A percentile compares a stretch with the other conserved stretches of the same genome.
phyloP scores from a whole-genome alignment of 2,888 invertebrate species.

The Encarsia formosa region DNA sequence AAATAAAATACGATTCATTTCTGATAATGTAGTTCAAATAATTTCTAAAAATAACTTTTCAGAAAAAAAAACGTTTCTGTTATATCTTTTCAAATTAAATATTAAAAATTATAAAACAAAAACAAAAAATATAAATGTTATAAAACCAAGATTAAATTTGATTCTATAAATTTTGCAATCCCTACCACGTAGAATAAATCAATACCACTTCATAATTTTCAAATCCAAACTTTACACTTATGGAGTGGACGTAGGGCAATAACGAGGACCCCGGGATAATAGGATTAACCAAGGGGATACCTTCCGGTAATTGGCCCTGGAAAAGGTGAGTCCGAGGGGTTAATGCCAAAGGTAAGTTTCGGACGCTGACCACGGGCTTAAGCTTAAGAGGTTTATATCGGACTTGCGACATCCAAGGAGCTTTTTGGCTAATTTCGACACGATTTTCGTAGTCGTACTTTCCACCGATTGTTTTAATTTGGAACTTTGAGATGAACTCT shows the following conservation, averaged over 20 bases:
- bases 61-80: too few relatives aligned
- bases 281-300: constrained; percentile 40
- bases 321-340: constrained; percentile 44
- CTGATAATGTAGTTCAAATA: too few relatives aligned
- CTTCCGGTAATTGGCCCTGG: constrained; percentile 46
- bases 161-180: not conserved
- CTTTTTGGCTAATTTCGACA: not conserved
- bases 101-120: too few relatives aligned
- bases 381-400: constrained; percentile 26
- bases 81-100: too few relatives aligned
- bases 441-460: too few relatives aligned
- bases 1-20: too few relatives aligned
- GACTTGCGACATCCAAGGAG: not conserved
- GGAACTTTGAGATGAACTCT: not conserved
- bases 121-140: too few relatives aligned
- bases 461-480: too few relatives aligned
- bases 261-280: constrained; percentile 50
- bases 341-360: constrained; percentile 1
- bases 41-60: too few relatives aligned
- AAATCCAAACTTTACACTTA: not conserved
- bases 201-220: not conserved
- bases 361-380: constrained; percentile 13
- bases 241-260: too few relatives aligned
- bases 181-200: too few relatives aligned
- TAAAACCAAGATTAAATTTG: too few relatives aligned